A percentile compares a stretch with the other conserved stretches of the same genome.
Conservation (phyloP, 1,140 invertebrate genomes). For the Drosophila persimilis region DNA sequence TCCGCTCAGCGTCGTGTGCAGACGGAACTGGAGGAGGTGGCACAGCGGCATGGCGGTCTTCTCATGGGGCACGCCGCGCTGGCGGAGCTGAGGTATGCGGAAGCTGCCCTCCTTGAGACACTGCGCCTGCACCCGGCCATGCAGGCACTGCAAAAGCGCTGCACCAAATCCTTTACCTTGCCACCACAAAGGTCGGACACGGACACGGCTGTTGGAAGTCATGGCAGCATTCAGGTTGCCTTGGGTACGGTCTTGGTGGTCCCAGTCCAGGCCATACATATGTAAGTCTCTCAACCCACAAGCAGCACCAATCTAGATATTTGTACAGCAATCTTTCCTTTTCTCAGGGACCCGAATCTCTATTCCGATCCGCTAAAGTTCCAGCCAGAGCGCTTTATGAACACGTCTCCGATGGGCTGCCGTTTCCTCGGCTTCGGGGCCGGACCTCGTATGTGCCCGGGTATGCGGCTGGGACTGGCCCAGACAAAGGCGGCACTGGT, state of each 20-base stretch:
- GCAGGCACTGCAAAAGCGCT: slow-evolving; percentile 62
- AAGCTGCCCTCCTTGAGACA: slow-evolving; percentile 72
- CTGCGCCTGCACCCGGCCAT: slow-evolving; percentile 66
- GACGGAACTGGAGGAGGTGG: slow-evolving; percentile 84
- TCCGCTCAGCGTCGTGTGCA: slow-evolving; percentile 84
- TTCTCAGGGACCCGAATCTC: slow-evolving; percentile 85
- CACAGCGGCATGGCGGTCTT: slow-evolving; percentile 67
- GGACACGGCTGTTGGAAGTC: background rate
- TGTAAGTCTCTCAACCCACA: slow-evolving; percentile 34
- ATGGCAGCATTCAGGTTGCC: slow-evolving; percentile 1
- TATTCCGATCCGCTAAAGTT: slow-evolving; percentile 86
- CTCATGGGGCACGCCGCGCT: slow-evolving; percentile 82
- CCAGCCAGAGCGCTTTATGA: slow-evolving; percentile 86
- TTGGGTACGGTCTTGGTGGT: slow-evolving; percentile 49
- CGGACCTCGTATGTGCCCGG: slow-evolving; percentile 89
- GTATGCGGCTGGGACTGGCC: slow-evolving; percentile 84
- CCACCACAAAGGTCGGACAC: slow-evolving; percentile 24
- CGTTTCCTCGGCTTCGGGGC: slow-evolving; percentile 88
- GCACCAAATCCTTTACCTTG: slow-evolving; percentile 52
- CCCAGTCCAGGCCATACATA: slow-evolving; percentile 63
- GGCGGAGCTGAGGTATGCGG: slow-evolving; percentile 83
- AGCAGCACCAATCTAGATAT: too few species aligned
- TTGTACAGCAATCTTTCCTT: background rate
- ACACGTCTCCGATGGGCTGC: slow-evolving; percentile 84
- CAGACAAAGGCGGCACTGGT: slow-evolving; percentile 84